Evolutionary conservation across 2,888 invertebrate species (phyloP).

Genomic region (Crocallis elinguaria): DNA sequence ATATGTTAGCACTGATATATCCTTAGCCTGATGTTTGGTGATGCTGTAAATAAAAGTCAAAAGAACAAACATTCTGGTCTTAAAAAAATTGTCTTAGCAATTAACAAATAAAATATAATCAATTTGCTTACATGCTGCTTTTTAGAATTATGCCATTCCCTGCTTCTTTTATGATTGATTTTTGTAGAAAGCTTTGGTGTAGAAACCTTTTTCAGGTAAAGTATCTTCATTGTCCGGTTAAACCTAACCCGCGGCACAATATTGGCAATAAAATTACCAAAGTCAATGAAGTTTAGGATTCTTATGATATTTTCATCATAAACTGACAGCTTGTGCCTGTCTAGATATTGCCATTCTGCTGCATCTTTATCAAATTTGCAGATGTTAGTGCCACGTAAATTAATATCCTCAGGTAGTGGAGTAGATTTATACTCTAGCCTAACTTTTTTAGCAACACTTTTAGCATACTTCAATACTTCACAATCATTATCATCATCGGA

Average conservation of each 20-base stretch:
- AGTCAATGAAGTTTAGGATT: conserved; percentile 90
- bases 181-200: conserved; percentile 67
- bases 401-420: conserved; percentile 90
- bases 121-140: conserved; percentile 64
- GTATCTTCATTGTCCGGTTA: conserved; percentile 82
- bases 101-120: background rate
- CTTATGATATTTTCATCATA: conserved; percentile 91
- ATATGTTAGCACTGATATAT: no score
- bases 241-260: conserved; percentile 88
- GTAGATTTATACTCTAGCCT: conserved; percentile 86
- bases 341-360: conserved; percentile 88
- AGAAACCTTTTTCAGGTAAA: conserved; percentile 68
- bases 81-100: no score
- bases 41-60: no score
- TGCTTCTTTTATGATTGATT: conserved; percentile 68
- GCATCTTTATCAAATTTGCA: conserved; percentile 88
- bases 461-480: conserved; percentile 63
- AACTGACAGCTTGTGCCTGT: conserved; percentile 79
- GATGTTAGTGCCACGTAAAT: conserved; percentile 88
- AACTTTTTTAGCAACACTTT: conserved; percentile 72
- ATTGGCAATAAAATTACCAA: conserved; percentile 89
- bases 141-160: conserved; percentile 78
- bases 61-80: no score
- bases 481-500: conserved; percentile 49
- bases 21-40: no score